These are phyloP conservation scores for Rutpela maculata DNA, from an alignment of 2,888 invertebrate species.

Conservation along the genomic window DNA sequence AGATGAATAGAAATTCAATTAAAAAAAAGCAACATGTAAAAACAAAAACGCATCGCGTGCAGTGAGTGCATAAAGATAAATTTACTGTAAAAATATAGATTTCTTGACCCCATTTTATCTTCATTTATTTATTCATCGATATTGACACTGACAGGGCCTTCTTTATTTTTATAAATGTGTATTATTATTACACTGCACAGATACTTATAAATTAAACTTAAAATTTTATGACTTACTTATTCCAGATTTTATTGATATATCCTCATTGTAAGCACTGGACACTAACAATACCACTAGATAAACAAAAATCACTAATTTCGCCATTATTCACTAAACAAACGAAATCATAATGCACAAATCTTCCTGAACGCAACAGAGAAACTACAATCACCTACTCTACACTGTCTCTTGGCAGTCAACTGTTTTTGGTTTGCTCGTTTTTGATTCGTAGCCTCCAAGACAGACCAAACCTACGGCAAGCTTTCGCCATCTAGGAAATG, in stretches of 20 bases:
- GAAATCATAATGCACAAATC: conserved; percentile 50
- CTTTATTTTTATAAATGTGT: conserved; percentile 11
- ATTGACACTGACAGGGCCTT: background rate
- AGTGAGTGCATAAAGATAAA: conserved; percentile 9
- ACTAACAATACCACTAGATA: conserved; percentile 58
- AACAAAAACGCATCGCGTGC: conserved; percentile 11
- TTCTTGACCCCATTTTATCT: conserved; percentile 12
- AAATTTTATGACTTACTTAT: conserved; percentile 55
- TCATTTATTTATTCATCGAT: background rate
- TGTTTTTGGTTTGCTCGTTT: conserved; percentile 30
- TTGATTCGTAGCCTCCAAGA: background rate
- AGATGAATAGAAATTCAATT: background rate
- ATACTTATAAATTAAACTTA: background rate
- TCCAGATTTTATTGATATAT: conserved; percentile 55
- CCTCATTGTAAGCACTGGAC: conserved; percentile 57
- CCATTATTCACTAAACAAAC: conserved; percentile 61
- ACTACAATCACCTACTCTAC: conserved; percentile 30
- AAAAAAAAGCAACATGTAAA: conserved; percentile 29
- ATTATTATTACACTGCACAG: background rate
- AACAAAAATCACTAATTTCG: conserved; percentile 59
- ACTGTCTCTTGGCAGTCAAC: conserved; percentile 35
- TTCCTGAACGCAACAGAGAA: conserved; percentile 33
- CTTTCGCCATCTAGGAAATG: conserved; percentile 5
- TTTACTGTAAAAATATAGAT: conserved; percentile 1
- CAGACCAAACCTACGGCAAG: background rate